phyloP scores from a whole-genome alignment of 2,113 vertebrate genomes.

The Pipa parva region DNA sequence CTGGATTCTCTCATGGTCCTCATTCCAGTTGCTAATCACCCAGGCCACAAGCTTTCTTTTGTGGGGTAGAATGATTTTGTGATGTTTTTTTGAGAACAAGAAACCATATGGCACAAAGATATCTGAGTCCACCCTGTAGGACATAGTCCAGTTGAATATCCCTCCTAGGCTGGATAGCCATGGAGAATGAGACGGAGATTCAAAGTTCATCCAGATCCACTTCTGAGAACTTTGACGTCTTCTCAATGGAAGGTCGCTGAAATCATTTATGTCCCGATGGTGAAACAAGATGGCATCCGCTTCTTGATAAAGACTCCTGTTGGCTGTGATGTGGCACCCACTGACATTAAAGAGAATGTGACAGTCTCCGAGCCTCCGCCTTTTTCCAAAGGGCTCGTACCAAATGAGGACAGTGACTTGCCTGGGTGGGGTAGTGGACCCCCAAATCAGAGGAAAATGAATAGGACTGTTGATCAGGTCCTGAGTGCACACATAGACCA shows the following conservation, averaged over 20 bases:
- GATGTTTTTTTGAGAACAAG: constrained; percentile 52
- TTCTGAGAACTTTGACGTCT: constrained; percentile 67
- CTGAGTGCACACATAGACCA: constrained; percentile 41
- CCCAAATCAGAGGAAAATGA: not conserved
- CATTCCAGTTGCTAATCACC: constrained; percentile 88
- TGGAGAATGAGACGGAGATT: constrained; percentile 77
- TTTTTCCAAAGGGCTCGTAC: constrained; percentile 71
- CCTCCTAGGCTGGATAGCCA: constrained; percentile 56
- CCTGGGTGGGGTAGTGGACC: not conserved
- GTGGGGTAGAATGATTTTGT: constrained; percentile 44
- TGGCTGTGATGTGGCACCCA: constrained; percentile 69
- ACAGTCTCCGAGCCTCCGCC: constrained; percentile 58
- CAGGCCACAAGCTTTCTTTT: constrained; percentile 77
- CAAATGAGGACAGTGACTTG: constrained; percentile 71
- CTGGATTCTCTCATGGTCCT: constrained; percentile 72
- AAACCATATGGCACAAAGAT: constrained; percentile 85
- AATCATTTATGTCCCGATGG: constrained; percentile 70
- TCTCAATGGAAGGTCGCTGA: constrained; percentile 39
- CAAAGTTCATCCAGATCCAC: constrained; percentile 96
- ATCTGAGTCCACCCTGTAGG: constrained; percentile 77
- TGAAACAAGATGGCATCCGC: constrained; percentile 80
- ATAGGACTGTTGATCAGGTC: constrained; percentile 32
- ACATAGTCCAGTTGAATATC: constrained; percentile 85
- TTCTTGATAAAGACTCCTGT: constrained; percentile 49
- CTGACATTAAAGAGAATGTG: constrained; percentile 56